Base-by-base conservation (phyloP, 2,888 invertebrate genomes). In the Philhelius pedissequus region DNA sequence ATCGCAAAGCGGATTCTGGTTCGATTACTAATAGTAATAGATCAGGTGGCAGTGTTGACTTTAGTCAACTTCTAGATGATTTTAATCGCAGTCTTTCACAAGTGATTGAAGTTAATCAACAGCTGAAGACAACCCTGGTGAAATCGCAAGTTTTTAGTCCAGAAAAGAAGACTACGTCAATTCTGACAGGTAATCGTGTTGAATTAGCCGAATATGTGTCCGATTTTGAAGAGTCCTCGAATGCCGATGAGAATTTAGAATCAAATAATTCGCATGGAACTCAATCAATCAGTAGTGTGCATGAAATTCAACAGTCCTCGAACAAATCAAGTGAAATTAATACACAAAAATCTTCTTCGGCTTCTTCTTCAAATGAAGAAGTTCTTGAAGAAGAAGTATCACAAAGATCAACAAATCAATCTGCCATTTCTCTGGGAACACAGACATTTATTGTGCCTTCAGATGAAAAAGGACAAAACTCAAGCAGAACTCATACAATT, bases 81-180 rank as follows among this genome's bases (percentile, higher is more conserved):
- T 90, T 90, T 40, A 90, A 90, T 86, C 88, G 88, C 45, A 90
- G 89, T 68, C 86, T 90, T 1, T 88, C 89, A 1, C 89, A 90
- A 68, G 90, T 89, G 0, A 88, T 90, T 66, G 87, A 89, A 82
- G 90, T 89, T 0, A 89, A 90, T 86, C 87, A 90, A 50, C 88
- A 89, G 58, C 64, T 90, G 4, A 89, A 89, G 82, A 84, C 79
- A 20, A 88, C 88, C 0, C 79, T 88, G 2, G 87, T 87, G 32
- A 88, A 88, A 69, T 88, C 89, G 0, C 87, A 88, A 52, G 87
- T 88, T 15, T 86, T 87, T 52, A 87, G 87, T 71, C 86, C 87
- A 0, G 77, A 84, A 9, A 71, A 48, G 11, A 74, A 50, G 13
- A 66, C 45, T 30, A 22, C n/a, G 25, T 38, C 30, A 20, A 27